Percentiles rank a stretch among this genome's conserved stretches.
Evolutionary conservation across 1,140 invertebrate species (phyloP).

Genomic region (Scaptomyza hsui): DNA sequence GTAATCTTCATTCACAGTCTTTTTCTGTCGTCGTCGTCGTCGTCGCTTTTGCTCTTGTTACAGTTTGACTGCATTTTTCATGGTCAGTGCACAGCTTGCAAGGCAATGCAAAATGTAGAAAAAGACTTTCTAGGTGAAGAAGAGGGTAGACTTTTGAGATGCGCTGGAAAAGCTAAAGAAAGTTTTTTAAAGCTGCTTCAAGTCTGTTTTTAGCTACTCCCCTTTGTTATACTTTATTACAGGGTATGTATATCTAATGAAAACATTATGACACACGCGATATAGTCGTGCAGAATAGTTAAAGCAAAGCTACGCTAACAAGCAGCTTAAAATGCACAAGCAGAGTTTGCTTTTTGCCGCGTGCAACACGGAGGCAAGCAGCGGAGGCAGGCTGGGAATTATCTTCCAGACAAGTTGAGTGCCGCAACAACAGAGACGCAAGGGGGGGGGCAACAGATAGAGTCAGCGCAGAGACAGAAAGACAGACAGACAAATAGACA

Average conservation of each 20-base stretch:
- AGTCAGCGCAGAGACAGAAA: neutral
- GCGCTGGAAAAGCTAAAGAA: neutral
- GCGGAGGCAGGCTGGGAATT: conserved; percentile 27
- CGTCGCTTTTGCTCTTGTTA: conserved; percentile 38
- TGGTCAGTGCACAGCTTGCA: conserved; percentile 41
- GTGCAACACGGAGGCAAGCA: neutral
- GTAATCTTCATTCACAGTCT: conserved; percentile 62
- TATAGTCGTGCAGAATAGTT: conserved; percentile 53
- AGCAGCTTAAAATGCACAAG: conserved; percentile 65
- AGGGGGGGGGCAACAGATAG: neutral
- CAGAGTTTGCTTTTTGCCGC: conserved; percentile 4
- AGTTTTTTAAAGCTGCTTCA: neutral
- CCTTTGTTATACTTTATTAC: neutral
- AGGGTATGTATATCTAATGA: conserved; percentile 26
- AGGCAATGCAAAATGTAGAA: conserved; percentile 8
- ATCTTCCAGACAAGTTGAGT: conserved; percentile 45
- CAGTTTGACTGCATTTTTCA: conserved; percentile 61
- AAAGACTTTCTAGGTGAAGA: neutral
- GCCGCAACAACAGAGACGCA: conserved; percentile 20
- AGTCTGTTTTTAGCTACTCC: neutral
- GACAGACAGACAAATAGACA: conserved; percentile 2
- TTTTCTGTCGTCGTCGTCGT: conserved; percentile 21
- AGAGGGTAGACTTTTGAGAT: neutral
- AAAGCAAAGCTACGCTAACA: conserved; percentile 69
- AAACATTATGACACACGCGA: conserved; percentile 69